Evolutionary conservation across 1,140 invertebrate genomes (phyloP).

Genomic region (Hycleus cichorii): DNA sequence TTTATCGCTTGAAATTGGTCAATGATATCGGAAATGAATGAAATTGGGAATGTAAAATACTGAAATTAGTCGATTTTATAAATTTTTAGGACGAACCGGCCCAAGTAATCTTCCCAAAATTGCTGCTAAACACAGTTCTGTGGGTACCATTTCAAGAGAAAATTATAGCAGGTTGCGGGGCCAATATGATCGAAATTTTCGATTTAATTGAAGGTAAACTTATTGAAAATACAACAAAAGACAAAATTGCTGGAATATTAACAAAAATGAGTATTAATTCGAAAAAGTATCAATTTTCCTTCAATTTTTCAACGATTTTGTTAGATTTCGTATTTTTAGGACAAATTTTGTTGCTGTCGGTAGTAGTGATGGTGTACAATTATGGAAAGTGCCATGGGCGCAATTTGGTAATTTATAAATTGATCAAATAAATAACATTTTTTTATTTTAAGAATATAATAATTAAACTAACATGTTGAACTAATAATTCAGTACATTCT

Average conservation of each 20-base stretch:
- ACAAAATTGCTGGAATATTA: constrained; percentile 16
- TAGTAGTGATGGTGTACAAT: constrained; percentile 31
- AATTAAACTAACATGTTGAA: constrained; percentile 28
- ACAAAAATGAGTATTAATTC: constrained; percentile 26
- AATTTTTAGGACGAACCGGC: constrained; percentile 33
- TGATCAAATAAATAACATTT: constrained; percentile 31
- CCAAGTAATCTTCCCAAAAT: constrained; percentile 33
- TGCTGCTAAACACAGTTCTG: constrained; percentile 18
- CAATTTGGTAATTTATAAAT: constrained; percentile 1
- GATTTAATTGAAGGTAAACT: constrained; percentile 27
- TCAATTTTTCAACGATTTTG: background rate
- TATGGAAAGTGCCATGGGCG: constrained; percentile 35
- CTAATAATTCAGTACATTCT: constrained; percentile 31
- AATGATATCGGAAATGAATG: too few relatives aligned
- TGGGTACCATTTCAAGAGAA: constrained; percentile 36
- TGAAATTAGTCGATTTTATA: too few relatives aligned
- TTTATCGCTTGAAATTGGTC: background rate
- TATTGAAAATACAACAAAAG: constrained; percentile 19
- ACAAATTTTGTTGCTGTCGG: constrained; percentile 31
- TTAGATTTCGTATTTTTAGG: constrained; percentile 21
- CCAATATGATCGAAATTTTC: constrained; percentile 29
- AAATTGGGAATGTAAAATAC: too few relatives aligned
- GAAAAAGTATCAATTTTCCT: constrained; percentile 1
- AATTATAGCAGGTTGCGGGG: constrained; percentile 31
- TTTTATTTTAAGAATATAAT: constrained; percentile 29